Conservation (phyloP, 2,888 invertebrate species). For the Drosophila barbarae region DNA sequence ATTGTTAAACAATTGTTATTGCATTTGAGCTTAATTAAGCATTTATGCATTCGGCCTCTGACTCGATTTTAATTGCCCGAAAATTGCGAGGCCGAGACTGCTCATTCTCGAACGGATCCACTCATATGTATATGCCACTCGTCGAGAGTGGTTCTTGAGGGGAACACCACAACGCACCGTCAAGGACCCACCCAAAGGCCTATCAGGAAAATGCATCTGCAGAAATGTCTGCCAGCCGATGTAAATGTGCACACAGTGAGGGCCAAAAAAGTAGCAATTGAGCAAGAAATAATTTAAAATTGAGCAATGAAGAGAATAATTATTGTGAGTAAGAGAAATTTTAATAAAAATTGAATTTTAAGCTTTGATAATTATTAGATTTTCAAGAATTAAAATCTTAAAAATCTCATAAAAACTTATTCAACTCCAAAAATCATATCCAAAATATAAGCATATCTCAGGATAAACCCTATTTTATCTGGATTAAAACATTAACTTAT, state of each 20-base stretch:
- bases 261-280: not conserved
- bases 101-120: conserved; percentile 25
- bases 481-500: not conserved
- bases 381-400: not conserved
- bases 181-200: not conserved
- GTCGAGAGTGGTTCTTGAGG: conserved; percentile 19
- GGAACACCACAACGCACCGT: not conserved
- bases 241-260: not conserved
- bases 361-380: not conserved
- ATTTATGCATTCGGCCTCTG: conserved; percentile 2
- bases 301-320: not conserved
- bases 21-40: conserved; percentile 12
- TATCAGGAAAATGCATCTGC: conserved; percentile 32
- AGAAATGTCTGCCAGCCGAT: conserved; percentile 14
- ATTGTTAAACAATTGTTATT: not conserved
- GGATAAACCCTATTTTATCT: not conserved
- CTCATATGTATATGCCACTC: conserved; percentile 25
- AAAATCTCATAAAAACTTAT: not conserved
- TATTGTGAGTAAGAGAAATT: not conserved
- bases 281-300: not conserved
- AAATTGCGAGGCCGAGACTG: conserved; percentile 7
- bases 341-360: not conserved
- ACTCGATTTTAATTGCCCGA: conserved; percentile 17
- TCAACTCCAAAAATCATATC: not conserved
- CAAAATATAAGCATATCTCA: not conserved